A percentile compares a stretch with the other conserved stretches of the same genome.
phyloP scores from a whole-genome alignment of 2,888 invertebrate species.

The Amiota communis region DNA sequence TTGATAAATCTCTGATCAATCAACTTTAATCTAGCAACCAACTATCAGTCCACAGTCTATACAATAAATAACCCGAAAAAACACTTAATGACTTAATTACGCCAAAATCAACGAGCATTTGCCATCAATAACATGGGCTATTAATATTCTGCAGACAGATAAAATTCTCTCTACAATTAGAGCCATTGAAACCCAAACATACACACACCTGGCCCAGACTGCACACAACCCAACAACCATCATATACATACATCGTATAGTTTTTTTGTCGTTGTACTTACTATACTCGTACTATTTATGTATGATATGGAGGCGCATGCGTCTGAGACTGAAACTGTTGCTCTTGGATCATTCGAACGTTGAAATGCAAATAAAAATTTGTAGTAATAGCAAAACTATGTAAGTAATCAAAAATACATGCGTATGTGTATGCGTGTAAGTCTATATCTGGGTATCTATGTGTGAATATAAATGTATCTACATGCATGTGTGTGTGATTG shows the following conservation, averaged over 20 bases:
- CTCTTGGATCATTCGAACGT: neutral
- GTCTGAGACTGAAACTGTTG: neutral
- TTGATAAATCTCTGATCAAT: too few species aligned
- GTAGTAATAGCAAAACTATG: constrained; percentile 67
- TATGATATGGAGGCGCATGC: constrained; percentile 22
- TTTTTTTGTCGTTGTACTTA: too few species aligned
- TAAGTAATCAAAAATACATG: constrained; percentile 58
- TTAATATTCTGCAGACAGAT: constrained; percentile 61
- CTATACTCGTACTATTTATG: neutral
- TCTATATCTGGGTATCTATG: neutral
- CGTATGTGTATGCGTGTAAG: constrained; percentile 11
- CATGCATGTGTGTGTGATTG: constrained; percentile 58
- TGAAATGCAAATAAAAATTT: constrained; percentile 63
- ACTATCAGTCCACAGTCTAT: neutral
- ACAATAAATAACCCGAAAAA: constrained; percentile 18
- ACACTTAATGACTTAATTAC: constrained; percentile 64
- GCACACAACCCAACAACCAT: constrained; percentile 22
- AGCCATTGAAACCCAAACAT: constrained; percentile 30
- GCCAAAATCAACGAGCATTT: constrained; percentile 68
- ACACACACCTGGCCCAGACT: constrained; percentile 5
- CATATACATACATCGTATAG: too few species aligned
- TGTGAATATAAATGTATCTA: neutral
- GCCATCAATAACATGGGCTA: constrained; percentile 68
- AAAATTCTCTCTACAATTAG: constrained; percentile 58
- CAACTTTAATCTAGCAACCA: too few species aligned